Conservation (phyloP, 2,888 invertebrate genomes). For the Caenorhabditis afra region DNA sequence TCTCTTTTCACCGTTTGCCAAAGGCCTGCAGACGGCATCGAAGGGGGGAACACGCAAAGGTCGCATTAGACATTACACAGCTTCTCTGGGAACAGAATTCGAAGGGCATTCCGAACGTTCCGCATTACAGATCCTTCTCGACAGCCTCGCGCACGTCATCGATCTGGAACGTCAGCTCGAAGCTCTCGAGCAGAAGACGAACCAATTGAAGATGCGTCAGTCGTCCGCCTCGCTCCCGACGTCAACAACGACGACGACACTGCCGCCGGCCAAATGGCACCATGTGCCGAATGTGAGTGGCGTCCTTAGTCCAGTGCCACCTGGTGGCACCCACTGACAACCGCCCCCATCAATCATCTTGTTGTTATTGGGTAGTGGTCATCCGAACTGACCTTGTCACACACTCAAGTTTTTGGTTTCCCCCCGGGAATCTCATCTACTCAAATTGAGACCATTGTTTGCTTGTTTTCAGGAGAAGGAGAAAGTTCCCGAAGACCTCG, state of each 20-base stretch:
- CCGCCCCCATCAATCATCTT: constrained; percentile 31
- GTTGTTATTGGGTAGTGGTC: constrained; percentile 38
- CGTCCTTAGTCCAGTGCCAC: constrained; percentile 2
- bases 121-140: constrained; percentile 32
- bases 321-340: constrained; percentile 18
- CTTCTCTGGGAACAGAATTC: not conserved
- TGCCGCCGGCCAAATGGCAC: constrained; percentile 18
- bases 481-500: constrained; percentile 55
- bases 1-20: not conserved
- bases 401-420: too few relatives aligned
- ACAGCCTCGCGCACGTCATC: constrained; percentile 47
- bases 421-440: too few relatives aligned
- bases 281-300: constrained; percentile 12
- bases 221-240: not conserved
- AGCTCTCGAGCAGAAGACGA: constrained; percentile 35
- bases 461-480: constrained; percentile 57
- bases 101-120: too few relatives aligned
- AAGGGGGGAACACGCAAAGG: not conserved
- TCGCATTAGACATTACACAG: not conserved
- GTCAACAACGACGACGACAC: not conserved
- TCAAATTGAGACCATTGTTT: not conserved
- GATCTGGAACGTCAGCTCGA: constrained; percentile 47
- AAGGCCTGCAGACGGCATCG: too few relatives aligned
- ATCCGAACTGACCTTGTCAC: constrained; percentile 17
- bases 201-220: constrained; percentile 39